Percentiles rank a stretch among this genome's conserved stretches.
phyloP scores from a whole-genome alignment of 92 coral and sea anemone genomes.

The Zoanthus solanderi region DNA sequence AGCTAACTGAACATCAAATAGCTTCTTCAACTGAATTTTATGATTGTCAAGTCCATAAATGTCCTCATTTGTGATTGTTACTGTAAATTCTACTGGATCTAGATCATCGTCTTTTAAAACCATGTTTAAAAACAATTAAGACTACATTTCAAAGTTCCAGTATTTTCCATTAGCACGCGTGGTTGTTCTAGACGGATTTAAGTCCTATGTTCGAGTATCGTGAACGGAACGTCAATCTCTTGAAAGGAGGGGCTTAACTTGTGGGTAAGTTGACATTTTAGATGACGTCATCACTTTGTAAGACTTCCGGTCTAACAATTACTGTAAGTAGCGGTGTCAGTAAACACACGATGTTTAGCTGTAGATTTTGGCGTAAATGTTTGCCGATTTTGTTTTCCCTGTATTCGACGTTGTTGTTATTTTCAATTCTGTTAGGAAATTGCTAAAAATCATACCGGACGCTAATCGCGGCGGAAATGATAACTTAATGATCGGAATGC shows the following conservation, averaged over 20 bases:
- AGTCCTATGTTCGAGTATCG: background rate
- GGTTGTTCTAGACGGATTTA: constrained; percentile 5
- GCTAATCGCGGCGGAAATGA: constrained; percentile 18
- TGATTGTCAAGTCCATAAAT: constrained; percentile 18
- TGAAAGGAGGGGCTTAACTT: constrained; percentile 36
- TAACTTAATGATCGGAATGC: constrained; percentile 16
- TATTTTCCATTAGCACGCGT: background rate
- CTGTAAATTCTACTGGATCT: constrained; percentile 24
- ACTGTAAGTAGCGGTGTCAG: constrained; percentile 39
- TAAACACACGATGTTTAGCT: constrained; percentile 9
- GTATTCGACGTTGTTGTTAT: constrained; percentile 11
- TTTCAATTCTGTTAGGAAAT: constrained; percentile 15
- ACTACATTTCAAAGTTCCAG: constrained; percentile 39
- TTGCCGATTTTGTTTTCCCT: constrained; percentile 19
- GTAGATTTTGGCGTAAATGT: constrained; percentile 17
- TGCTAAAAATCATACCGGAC: constrained; percentile 4
- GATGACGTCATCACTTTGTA: constrained; percentile 45
- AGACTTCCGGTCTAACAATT: constrained; percentile 43
- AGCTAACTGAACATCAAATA: constrained; percentile 38
- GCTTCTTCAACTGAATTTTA: constrained; percentile 25
- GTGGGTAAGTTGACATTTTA: constrained; percentile 47
- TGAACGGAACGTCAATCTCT: constrained; percentile 17
- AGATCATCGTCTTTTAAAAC: constrained; percentile 31
- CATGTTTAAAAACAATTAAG: constrained; percentile 22
- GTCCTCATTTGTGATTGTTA: constrained; percentile 14